Percentiles rank a stretch among this genome's conserved stretches.
Conservation (phyloP, 2,113 vertebrate genomes). For the Chionomys nivalis region DNA sequence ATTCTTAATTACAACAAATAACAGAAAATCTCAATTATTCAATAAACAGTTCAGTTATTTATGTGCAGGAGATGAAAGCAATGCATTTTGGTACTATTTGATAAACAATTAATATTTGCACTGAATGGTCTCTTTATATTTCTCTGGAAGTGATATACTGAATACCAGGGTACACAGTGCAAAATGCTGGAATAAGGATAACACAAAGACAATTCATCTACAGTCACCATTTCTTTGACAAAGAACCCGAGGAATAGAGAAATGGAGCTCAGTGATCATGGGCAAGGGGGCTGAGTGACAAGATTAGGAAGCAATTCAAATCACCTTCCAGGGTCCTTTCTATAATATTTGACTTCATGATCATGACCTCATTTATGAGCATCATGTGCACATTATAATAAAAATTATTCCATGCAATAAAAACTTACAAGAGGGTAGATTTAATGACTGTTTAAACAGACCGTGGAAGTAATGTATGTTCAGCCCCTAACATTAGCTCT, state of each 20-base stretch:
- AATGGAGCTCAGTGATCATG: background rate
- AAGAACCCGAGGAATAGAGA: background rate
- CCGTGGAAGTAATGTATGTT: background rate
- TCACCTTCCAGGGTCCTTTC: background rate
- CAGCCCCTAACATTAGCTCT: background rate
- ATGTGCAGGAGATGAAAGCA: background rate
- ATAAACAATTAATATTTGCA: background rate
- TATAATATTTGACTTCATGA: background rate
- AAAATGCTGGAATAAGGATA: background rate
- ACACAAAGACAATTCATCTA: background rate
- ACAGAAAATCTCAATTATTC: background rate
- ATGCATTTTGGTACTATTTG: background rate
- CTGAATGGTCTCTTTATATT: background rate
- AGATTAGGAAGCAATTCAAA: background rate
- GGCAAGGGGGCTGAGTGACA: too few species aligned
- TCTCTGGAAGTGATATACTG: background rate
- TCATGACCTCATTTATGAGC: background rate
- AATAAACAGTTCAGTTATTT: background rate
- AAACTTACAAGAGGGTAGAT: background rate
- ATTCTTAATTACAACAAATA: background rate
- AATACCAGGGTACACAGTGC: background rate
- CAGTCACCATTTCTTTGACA: too few species aligned
- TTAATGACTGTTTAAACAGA: background rate
- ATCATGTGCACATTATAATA: background rate
- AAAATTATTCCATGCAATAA: background rate